Evolutionary conservation across 2,797 vertebrate genomes (phyloP).

Genomic region (Esox masquinongy): DNA sequence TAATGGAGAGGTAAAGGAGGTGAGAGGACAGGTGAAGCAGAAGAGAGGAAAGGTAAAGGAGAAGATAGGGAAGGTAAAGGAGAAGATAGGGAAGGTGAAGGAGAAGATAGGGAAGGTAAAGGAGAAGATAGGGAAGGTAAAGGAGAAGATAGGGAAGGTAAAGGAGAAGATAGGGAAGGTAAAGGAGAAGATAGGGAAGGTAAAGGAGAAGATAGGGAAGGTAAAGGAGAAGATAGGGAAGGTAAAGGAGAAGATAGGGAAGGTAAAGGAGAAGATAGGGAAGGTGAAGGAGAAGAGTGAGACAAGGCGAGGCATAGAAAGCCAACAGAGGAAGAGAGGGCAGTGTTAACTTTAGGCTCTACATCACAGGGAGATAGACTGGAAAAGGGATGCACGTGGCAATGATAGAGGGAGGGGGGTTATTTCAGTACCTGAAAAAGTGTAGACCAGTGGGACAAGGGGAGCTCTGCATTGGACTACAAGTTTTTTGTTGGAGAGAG

Average conservation of each 20-base stretch:
- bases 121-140: no score
- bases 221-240: not conserved
- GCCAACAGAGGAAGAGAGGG: not conserved
- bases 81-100: constrained; percentile 27
- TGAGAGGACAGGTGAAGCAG: constrained; percentile 10
- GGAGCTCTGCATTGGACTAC: constrained; percentile 60
- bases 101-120: not conserved
- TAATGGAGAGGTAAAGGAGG: constrained; percentile 37
- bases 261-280: constrained; percentile 3
- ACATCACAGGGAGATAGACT: constrained; percentile 31
- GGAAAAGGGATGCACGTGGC: constrained; percentile 43
- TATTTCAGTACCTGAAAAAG: constrained; percentile 28
- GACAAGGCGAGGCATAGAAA: constrained; percentile 34
- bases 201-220: constrained; percentile 40
- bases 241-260: not conserved
- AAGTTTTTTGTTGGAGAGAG: constrained; percentile 69
- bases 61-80: constrained; percentile 37
- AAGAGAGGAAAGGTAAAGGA: constrained; percentile 26
- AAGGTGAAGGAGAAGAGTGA: constrained; percentile 23
- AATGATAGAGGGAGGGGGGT: constrained; percentile 28
- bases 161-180: constrained; percentile 17
- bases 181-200: constrained; percentile 30
- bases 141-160: constrained; percentile 20
- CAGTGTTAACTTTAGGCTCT: no score
- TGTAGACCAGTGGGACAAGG: constrained; percentile 44